Conservation (phyloP, 2,888 invertebrate species). For the Pollenia labialis region DNA sequence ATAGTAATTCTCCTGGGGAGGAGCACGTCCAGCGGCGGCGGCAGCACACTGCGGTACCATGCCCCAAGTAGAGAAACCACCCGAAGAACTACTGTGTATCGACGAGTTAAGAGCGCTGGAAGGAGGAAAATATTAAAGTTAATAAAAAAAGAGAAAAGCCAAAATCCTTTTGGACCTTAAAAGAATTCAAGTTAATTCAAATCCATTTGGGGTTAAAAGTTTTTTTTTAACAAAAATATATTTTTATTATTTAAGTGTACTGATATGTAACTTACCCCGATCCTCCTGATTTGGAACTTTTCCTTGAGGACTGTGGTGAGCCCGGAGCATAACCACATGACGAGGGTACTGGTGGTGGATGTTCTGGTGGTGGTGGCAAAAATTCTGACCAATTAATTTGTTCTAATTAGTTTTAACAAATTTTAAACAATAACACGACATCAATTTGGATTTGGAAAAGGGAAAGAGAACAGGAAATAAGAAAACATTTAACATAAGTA, state of each 20-base stretch:
- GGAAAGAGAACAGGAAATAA: slow-evolving; percentile 37
- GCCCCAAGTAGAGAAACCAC: slow-evolving; percentile 84
- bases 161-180: not conserved
- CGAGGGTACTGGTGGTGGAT: slow-evolving; percentile 86
- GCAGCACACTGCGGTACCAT: slow-evolving; percentile 81
- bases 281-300: slow-evolving; percentile 83
- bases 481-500: slow-evolving; percentile 36
- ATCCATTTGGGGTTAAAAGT: too few species aligned
- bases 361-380: slow-evolving; percentile 87
- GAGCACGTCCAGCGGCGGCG: slow-evolving; percentile 68
- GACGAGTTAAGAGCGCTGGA: slow-evolving; percentile 83
- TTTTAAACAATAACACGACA: slow-evolving; percentile 54
- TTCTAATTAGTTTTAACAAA: slow-evolving; percentile 76
- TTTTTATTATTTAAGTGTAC: too few species aligned
- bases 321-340: slow-evolving; percentile 82
- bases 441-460: slow-evolving; percentile 54
- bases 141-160: not conserved
- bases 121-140: not conserved
- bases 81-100: slow-evolving; percentile 84
- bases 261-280: slow-evolving; percentile 80
- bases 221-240: too few species aligned
- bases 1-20: slow-evolving; percentile 82
- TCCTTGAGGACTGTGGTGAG: slow-evolving; percentile 83
- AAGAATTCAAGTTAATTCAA: not conserved
- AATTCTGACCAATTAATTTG: slow-evolving; percentile 86